phyloP scores from a whole-genome alignment of 1,140 invertebrate species.

The Apis florea region DNA sequence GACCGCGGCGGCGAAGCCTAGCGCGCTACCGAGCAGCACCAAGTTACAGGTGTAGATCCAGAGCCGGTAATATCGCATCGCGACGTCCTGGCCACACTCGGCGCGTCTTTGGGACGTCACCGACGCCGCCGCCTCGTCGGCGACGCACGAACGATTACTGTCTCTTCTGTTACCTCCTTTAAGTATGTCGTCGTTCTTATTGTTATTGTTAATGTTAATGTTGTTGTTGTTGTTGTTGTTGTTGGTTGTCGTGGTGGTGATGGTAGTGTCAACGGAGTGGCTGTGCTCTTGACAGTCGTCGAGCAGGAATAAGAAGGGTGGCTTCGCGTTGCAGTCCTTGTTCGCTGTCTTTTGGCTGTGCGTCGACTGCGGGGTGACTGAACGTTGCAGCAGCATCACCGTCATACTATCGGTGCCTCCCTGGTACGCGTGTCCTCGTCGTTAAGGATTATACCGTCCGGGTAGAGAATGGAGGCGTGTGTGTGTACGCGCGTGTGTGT shows the following conservation, averaged over 20 bases:
- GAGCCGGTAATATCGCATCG: slow-evolving; percentile 90
- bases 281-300: slow-evolving; percentile 71
- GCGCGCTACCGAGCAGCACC: slow-evolving; percentile 89
- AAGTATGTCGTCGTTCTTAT: slow-evolving; percentile 59
- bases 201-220: slow-evolving; percentile 52
- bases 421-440: slow-evolving; percentile 66
- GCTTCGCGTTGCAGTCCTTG: slow-evolving; percentile 72
- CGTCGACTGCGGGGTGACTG: slow-evolving; percentile 79
- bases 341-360: slow-evolving; percentile 76
- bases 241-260: slow-evolving; percentile 42
- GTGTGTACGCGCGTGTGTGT: no score
- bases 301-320: slow-evolving; percentile 74
- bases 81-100: slow-evolving; percentile 75
- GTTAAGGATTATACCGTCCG: slow-evolving; percentile 54
- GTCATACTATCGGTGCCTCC: slow-evolving; percentile 79
- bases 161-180: slow-evolving; percentile 47
- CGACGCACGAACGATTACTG: slow-evolving; percentile 64
- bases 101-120: slow-evolving; percentile 65
- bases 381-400: slow-evolving; percentile 81
- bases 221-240: not conserved
- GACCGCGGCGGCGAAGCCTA: slow-evolving; percentile 90
- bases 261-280: slow-evolving; percentile 54
- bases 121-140: slow-evolving; percentile 68
- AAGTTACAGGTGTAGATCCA: slow-evolving; percentile 96
- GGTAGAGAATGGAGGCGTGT: slow-evolving; percentile 15